Evolutionary conservation across 2,113 vertebrate species (phyloP).

Genomic region (Thalassarche chlororhynchos): DNA sequence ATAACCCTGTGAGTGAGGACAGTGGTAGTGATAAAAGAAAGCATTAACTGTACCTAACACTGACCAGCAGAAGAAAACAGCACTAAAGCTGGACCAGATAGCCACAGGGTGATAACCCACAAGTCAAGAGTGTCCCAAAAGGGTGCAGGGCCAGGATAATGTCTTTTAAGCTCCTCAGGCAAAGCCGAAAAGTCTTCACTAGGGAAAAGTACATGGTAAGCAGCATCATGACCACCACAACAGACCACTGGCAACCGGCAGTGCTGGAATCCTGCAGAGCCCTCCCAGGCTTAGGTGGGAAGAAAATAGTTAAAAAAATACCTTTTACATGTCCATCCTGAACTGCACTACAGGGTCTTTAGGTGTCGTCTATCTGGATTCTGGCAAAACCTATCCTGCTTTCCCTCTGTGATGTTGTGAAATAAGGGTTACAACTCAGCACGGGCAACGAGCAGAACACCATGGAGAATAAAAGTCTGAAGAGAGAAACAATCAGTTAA

Average conservation of each 20-base stretch:
- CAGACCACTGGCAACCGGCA: not conserved
- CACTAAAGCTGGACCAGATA: not conserved
- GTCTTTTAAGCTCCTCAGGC: not conserved
- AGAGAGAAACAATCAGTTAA: conserved; percentile 4
- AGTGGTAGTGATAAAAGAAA: not conserved
- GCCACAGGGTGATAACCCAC: not conserved
- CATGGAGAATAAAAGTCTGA: not conserved
- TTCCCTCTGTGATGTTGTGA: not conserved
- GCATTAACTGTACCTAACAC: not conserved
- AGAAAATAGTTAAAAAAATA: not conserved
- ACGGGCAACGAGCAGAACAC: not conserved
- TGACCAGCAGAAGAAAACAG: not conserved
- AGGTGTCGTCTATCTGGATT: not conserved
- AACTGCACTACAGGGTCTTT: not conserved
- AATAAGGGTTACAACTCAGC: not conserved
- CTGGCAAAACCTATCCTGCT: not conserved
- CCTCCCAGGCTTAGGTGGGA: not conserved
- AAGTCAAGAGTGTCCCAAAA: not conserved
- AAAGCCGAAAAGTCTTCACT: not conserved
- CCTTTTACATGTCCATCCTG: not conserved
- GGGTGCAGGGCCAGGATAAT: not conserved
- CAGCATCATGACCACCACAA: not conserved
- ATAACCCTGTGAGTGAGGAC: not conserved
- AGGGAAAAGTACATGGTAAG: not conserved
- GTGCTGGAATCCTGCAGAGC: not conserved